Base-by-base conservation (phyloP, 2,797 vertebrate genomes). In the Enteromius paludinosus region DNA sequence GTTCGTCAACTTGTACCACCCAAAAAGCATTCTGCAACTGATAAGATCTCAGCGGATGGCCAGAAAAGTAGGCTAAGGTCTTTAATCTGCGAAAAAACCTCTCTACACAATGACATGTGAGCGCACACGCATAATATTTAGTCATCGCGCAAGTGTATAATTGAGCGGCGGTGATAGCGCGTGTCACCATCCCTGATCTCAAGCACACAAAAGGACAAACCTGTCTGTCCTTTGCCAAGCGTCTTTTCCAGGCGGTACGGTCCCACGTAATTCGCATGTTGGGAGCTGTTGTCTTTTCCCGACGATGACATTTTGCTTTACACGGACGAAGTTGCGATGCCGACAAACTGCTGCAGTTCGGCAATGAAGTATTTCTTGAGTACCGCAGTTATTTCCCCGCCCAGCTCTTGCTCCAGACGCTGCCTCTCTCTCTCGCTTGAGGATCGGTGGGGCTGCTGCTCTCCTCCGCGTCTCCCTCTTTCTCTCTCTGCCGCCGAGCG, bases 171-270 rank as follows among this genome's bases (percentile, higher is more conserved):
- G 72, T 33, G 28, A 64, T 64, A 68, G 64, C 62, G 25, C 76
- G 69, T 78, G 75, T 65, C 43, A 79, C 30, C 47, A 61, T 64
- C 20, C 52, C 38, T 4, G 52, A 77, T 52, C 17, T 52, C 73
- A 81, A 83, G 56, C 59, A 86, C 62, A 75, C 73, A 78, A 43
- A 79, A 72, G 87, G 56, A 97, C 97, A 92, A 92, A 99, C 98
- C 98, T 98, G 98, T 99, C 96, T 99, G 98, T 93, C 98, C 98
- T 95, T 99, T 99, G 89, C 98, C 97, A 91, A 99, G 95, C 90
- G 98, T 99, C 95, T 99, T 99, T 95, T 99, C 97, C 95, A 99
- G 91, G 88, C 98, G 97, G 91, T 99, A 99, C 87, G 98, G 97
- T 96, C 97, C 98, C 94, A 98, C 98, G 94, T 99, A 99, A 94